Evolutionary conservation across 2,797 vertebrate species (phyloP).

Genomic region (Muraenolepis orangiensis): DNA sequence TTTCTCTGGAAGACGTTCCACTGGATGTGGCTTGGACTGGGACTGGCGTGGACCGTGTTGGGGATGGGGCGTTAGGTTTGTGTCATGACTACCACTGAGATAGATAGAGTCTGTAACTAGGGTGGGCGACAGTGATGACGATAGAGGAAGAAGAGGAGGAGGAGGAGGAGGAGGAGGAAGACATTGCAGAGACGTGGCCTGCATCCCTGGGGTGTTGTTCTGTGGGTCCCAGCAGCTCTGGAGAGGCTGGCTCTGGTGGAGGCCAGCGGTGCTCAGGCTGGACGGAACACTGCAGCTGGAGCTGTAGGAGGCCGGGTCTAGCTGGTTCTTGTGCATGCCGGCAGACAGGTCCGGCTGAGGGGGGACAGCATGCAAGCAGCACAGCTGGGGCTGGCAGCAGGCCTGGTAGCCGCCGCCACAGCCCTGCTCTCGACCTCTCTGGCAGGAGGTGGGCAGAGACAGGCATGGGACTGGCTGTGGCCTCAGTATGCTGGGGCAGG

Average conservation of each 20-base stretch:
- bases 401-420: slow-evolving; percentile 79
- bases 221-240: slow-evolving; percentile 69
- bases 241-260: slow-evolving; percentile 48
- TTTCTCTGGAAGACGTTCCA: slow-evolving; percentile 70
- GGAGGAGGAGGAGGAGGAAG: slow-evolving; percentile 40
- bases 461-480: slow-evolving; percentile 78
- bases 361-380: slow-evolving; percentile 81
- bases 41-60: slow-evolving; percentile 35
- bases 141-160: not conserved
- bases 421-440: slow-evolving; percentile 66
- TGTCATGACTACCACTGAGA: slow-evolving; percentile 30
- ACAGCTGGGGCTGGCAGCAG: slow-evolving; percentile 74
- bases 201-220: slow-evolving; percentile 29
- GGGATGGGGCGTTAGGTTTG: slow-evolving; percentile 20
- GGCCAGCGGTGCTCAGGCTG: slow-evolving; percentile 53
- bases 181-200: slow-evolving; percentile 49
- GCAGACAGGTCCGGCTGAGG: slow-evolving; percentile 60
- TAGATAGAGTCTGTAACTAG: slow-evolving; percentile 36
- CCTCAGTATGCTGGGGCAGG: slow-evolving; percentile 73
- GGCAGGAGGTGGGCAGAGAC: slow-evolving; percentile 66
- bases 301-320: slow-evolving; percentile 58
- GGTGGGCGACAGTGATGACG: slow-evolving; percentile 51
- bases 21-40: slow-evolving; percentile 54
- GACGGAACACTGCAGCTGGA: slow-evolving; percentile 59
- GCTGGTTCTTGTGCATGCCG: slow-evolving; percentile 67